A percentile compares a stretch with the other conserved stretches of the same genome.
phyloP scores from a whole-genome alignment of 2,113 vertebrate species.

The Vidua chalybeata region DNA sequence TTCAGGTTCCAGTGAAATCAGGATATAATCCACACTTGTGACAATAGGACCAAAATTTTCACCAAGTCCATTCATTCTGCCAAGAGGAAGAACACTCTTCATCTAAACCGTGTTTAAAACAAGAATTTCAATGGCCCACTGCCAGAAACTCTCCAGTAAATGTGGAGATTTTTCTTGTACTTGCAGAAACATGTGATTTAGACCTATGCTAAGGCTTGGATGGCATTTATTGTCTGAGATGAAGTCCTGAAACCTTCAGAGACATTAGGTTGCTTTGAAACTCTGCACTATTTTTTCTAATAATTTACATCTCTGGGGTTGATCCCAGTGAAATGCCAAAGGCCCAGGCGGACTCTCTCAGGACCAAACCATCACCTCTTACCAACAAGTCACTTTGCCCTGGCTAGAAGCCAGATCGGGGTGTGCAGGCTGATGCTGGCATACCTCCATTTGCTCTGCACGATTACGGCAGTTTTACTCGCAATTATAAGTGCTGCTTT shows the following conservation, averaged over 20 bases:
- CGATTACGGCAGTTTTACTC: accelerated
- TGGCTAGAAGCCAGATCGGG: neutral
- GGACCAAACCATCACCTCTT: neutral
- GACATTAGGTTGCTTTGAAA: neutral
- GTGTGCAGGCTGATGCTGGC: accelerated
- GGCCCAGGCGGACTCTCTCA: accelerated
- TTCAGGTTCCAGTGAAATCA: neutral
- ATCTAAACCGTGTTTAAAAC: neutral
- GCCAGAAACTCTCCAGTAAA: neutral
- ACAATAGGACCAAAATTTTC: neutral
- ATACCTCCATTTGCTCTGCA: accelerated
- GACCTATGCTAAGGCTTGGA: neutral
- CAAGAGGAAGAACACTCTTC: neutral
- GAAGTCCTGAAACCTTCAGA: neutral
- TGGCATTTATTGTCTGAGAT: neutral
- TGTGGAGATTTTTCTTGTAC: neutral
- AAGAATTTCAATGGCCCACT: neutral
- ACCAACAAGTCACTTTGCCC: neutral
- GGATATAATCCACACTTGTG: neutral
- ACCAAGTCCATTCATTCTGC: neutral
- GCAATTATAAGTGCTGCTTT: accelerated
- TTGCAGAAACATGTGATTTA: neutral
- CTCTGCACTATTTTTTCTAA: accelerated
- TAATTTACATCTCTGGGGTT: neutral
- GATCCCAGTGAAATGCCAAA: neutral